Base-by-base conservation (phyloP, 2,888 invertebrate genomes). In the Heteromyza rotundicornis region DNA sequence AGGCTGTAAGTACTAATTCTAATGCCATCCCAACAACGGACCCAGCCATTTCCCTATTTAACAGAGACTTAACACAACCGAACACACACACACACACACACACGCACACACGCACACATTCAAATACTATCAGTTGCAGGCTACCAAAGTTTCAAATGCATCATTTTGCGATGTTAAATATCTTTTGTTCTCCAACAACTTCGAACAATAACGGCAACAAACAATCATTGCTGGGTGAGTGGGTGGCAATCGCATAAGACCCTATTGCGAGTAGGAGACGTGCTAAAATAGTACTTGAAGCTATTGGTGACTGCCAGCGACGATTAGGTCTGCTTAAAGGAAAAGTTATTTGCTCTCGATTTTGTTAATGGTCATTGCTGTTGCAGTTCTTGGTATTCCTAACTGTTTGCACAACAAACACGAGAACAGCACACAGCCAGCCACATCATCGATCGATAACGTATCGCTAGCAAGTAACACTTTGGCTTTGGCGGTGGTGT, bases 211-310 rank as follows among this genome's bases (percentile, higher is more conserved):
- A 14, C 40, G 16, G 16, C 40, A n/a, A n/a, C 40, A 32, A 32
- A 10, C 3, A 51, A 14, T 10, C 20, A 20, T 14, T 51, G 50
- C 50, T 17, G 10, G 19, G 19, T n/a, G n/a, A n/a, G 68, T 62
- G 65, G 57, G 59, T 68, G 64, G 40, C 64, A 47, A 53, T 49
- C 49, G 7, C 35, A 57, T 19, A 23, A 17, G 22, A n/a, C n/a
- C n/a, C n/a, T n/a, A n/a, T n/a, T n/a, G n/a, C n/a, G n/a, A n/a
- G n/a, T n/a, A n/a, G 3, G 23, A 55, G n/a, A 19, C 51, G 17
- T n/a, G 40, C 35, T 14, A 32, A 22, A 24, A 23, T 27, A 14
- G n/a, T 51, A 20, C n/a, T 51, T 14, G 24, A 14, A 51, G 24
- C 16, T 51, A 51, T 7, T 16, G 51, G 51, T 23, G 23, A 23